Evolutionary conservation across 2,113 vertebrate genomes (phyloP).

Genomic region (Acrocephalus arundinaceus): DNA sequence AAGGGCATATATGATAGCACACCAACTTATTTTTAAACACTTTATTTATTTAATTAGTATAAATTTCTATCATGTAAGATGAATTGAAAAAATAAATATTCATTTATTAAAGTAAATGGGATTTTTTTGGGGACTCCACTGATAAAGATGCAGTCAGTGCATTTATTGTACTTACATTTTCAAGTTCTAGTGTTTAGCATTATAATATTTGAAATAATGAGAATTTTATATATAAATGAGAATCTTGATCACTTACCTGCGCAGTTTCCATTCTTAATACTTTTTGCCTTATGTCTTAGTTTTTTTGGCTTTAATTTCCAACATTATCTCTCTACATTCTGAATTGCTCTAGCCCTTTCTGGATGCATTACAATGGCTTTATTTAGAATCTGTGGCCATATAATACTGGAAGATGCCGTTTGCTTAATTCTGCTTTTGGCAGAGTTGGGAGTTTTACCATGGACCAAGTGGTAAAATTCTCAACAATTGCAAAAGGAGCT

Average conservation of each 20-base stretch:
- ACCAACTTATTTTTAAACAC: constrained; percentile 62
- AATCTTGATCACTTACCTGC: constrained; percentile 2
- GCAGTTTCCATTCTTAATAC: constrained; percentile 22
- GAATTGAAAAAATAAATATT: constrained; percentile 62
- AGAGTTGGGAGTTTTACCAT: not conserved
- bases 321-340: not conserved
- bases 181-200: constrained; percentile 58
- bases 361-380: not conserved
- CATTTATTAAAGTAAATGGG: constrained; percentile 59
- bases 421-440: not conserved
- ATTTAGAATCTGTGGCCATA: not conserved
- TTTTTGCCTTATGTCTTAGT: constrained; percentile 3
- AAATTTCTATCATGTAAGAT: constrained; percentile 58
- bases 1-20: constrained; percentile 67
- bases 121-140: constrained; percentile 56
- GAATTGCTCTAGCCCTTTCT: not conserved
- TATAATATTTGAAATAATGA: constrained; percentile 62
- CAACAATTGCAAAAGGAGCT: not conserved
- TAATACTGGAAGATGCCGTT: not conserved
- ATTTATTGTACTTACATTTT: constrained; percentile 49
- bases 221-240: constrained; percentile 57
- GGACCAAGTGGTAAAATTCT: not conserved
- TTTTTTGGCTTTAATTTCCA: constrained; percentile 58
- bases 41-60: constrained; percentile 77
- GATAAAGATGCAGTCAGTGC: constrained; percentile 42